phyloP scores from a whole-genome alignment of 2,888 invertebrate species.

The Rhagium mordax region DNA sequence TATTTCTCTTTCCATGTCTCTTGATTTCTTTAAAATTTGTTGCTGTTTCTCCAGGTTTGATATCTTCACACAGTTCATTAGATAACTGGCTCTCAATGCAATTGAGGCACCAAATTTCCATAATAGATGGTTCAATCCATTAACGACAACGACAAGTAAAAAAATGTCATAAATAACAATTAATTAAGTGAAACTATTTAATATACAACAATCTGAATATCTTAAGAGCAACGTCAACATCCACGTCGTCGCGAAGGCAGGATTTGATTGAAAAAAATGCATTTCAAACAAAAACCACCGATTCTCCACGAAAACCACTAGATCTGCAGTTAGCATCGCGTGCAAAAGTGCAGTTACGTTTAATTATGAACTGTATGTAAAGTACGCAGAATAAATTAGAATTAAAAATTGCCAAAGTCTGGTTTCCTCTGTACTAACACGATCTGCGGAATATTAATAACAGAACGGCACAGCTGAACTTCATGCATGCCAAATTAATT shows the following conservation, averaged over 20 bases:
- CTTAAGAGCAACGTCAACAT: background rate
- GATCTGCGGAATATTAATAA: background rate
- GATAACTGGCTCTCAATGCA: no score
- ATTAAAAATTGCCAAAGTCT: background rate
- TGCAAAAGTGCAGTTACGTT: conserved; percentile 12
- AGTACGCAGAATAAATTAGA: background rate
- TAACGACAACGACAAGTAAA: no score
- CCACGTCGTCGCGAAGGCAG: background rate
- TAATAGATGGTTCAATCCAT: no score
- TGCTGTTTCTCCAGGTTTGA: no score
- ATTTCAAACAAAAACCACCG: background rate
- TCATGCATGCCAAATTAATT: no score
- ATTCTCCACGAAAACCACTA: background rate
- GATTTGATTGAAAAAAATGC: no score
- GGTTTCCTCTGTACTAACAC: background rate
- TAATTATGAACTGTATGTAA: background rate
- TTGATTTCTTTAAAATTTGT: no score
- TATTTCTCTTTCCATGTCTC: no score
- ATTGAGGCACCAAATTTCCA: no score
- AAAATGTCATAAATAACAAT: background rate
- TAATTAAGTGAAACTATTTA: conserved; percentile 11
- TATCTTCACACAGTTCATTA: no score
- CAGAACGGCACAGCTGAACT: no score
- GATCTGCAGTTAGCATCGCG: conserved; percentile 5
- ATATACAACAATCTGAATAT: conserved; percentile 23